Evolutionary conservation across 92 coral and sea anemone genomes (phyloP).

Genomic region (Porites evermanni): DNA sequence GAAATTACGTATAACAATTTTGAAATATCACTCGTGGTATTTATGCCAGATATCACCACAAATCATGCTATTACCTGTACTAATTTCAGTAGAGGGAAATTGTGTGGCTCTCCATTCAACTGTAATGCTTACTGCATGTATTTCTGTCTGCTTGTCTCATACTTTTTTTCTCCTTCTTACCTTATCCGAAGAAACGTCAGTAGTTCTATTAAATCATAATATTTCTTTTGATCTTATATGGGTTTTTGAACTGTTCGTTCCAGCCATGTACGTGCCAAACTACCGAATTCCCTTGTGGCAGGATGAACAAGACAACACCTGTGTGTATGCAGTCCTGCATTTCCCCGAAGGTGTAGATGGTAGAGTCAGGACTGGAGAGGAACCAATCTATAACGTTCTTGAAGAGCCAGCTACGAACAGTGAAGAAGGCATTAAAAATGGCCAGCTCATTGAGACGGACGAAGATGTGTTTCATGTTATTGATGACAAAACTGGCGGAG

Average conservation of each 20-base stretch:
- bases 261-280: slow-evolving; percentile 20
- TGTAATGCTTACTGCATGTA: too few species aligned
- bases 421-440: background rate
- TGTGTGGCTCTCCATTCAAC: background rate
- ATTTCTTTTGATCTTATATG: background rate
- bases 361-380: background rate
- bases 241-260: background rate
- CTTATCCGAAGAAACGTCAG: background rate
- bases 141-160: background rate
- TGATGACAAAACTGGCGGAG: background rate
- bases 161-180: too few species aligned
- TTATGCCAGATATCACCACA: too few species aligned
- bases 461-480: background rate
- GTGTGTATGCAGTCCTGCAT: background rate
- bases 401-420: background rate
- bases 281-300: slow-evolving; percentile 17
- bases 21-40: too few species aligned
- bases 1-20: too few species aligned
- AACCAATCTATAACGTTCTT: background rate
- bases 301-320: background rate
- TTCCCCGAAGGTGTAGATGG: background rate
- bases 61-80: too few species aligned
- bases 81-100: too few species aligned
- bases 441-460: background rate
- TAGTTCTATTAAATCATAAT: background rate